Percentiles rank a stretch among this genome's conserved stretches.
Conservation (phyloP, 2,888 invertebrate genomes). For the Synanthedon vespiformis region DNA sequence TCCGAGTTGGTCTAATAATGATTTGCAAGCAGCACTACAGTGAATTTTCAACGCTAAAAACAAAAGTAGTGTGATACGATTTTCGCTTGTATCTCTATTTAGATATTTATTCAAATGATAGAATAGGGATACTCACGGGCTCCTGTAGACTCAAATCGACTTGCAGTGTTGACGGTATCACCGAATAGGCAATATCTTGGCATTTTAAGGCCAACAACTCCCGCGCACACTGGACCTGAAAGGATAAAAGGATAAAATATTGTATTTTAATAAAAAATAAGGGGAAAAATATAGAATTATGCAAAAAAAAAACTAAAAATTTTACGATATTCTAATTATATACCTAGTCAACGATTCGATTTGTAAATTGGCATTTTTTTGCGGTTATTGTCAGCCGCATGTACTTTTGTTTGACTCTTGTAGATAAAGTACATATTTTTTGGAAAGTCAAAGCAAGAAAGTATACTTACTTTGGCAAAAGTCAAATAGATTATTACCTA, state of each 20-base stretch:
- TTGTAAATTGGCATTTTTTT: too few species aligned
- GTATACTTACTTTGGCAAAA: neutral
- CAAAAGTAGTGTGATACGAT: neutral
- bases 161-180: slow-evolving; percentile 92
- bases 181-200: slow-evolving; percentile 93
- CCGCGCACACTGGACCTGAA: slow-evolving; percentile 89
- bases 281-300: too few species aligned
- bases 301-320: too few species aligned
- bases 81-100: neutral
- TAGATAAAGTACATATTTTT: too few species aligned
- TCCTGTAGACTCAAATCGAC: slow-evolving; percentile 88
- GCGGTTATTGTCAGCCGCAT: too few species aligned
- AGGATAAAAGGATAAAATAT: neutral
- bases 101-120: neutral
- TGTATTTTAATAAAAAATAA: too few species aligned
- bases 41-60: slow-evolving; percentile 82
- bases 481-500: neutral
- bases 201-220: slow-evolving; percentile 94
- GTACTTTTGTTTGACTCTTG: too few species aligned
- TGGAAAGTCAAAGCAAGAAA: neutral
- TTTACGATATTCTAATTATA: too few species aligned
- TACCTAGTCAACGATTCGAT: too few species aligned
- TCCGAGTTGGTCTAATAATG: slow-evolving; percentile 76
- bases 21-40: slow-evolving; percentile 80
- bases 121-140: slow-evolving; percentile 69